Percentiles rank a stretch among this genome's conserved stretches.
Conservation (phyloP, 2,888 invertebrate genomes). For the Pheosia gnoma region DNA sequence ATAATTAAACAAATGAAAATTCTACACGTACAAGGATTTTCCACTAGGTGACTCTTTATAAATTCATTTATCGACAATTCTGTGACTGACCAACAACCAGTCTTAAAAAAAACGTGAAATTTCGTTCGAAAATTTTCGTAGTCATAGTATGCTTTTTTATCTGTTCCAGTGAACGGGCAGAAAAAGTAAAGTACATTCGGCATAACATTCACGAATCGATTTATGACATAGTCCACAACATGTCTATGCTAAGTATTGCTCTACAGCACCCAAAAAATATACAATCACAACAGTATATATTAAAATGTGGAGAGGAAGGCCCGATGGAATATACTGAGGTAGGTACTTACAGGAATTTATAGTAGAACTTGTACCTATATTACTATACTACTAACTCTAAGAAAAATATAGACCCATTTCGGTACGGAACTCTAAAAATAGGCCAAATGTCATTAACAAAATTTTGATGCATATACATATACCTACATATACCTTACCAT, state of each 20-base stretch:
- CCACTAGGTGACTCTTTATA: conserved; percentile 80
- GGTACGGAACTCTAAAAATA: no score
- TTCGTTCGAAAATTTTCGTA: no score
- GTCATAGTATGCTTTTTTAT: background rate
- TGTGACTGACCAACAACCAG: no score
- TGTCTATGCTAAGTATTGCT: conserved; percentile 80
- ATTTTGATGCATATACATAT: no score
- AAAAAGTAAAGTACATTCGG: conserved; percentile 87
- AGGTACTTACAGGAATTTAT: conserved; percentile 12
- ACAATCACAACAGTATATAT: conserved; percentile 71
- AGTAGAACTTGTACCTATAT: no score
- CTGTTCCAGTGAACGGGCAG: conserved; percentile 85
- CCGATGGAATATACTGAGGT: conserved; percentile 85
- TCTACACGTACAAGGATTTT: conserved; percentile 91
- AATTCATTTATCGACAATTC: no score
- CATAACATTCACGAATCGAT: conserved; percentile 91
- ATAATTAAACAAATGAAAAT: conserved; percentile 95
- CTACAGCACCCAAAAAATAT: conserved; percentile 75
- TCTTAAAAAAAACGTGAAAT: no score
- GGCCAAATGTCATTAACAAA: no score
- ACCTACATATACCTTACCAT: no score
- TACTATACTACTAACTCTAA: no score
- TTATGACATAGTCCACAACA: conserved; percentile 85
- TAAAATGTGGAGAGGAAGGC: conserved; percentile 78
- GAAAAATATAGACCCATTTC: no score